Evolutionary conservation across 2,888 invertebrate species (phyloP).

Genomic region (Lapara coniferarum): DNA sequence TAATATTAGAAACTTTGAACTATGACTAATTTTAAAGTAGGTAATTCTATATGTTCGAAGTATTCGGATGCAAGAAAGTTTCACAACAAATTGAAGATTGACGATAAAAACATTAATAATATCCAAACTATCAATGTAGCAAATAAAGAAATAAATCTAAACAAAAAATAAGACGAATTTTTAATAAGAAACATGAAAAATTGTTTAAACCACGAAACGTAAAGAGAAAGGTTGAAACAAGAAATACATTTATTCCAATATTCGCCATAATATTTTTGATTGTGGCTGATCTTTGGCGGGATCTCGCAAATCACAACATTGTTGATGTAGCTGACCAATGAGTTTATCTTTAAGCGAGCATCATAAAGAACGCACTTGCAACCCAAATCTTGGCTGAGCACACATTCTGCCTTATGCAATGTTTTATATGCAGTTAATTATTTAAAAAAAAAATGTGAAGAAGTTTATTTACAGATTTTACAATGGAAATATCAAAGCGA

Average conservation of each 20-base stretch:
- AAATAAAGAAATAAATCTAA: background rate
- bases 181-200: background rate
- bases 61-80: no score
- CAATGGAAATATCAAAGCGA: no score
- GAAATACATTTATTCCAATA: background rate
- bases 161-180: background rate
- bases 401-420: background rate
- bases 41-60: no score
- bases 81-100: no score
- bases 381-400: background rate
- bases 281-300: background rate
- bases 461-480: no score
- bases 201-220: background rate
- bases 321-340: background rate
- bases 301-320: conserved; percentile 3
- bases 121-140: no score
- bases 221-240: background rate
- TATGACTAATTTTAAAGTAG: no score
- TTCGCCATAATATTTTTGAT: background rate
- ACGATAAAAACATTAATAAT: no score
- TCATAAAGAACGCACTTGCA: background rate
- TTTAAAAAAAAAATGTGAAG: no score
- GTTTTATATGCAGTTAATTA: background rate
- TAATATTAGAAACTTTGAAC: no score
- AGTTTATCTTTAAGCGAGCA: background rate